A percentile compares a stretch with the other conserved stretches of the same genome.
These are phyloP conservation scores for Ciconia nigra DNA, from an alignment of 2,797 vertebrate genomes.

Conservation along the genomic window DNA sequence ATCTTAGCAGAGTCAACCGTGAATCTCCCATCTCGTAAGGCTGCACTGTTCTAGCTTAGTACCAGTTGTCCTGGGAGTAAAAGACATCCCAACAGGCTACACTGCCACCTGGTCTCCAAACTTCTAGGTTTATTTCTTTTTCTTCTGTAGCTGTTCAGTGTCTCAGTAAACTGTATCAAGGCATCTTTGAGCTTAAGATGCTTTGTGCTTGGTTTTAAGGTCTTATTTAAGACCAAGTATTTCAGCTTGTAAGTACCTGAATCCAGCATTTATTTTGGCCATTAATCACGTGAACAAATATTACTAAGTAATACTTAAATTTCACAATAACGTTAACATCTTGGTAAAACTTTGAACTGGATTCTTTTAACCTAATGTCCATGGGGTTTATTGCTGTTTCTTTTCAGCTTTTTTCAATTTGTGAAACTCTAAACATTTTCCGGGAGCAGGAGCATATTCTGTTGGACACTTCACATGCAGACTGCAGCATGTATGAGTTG, in stretches of 20 bases:
- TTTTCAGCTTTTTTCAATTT: background rate
- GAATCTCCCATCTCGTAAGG: background rate
- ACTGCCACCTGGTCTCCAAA: background rate
- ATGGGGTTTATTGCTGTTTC: background rate
- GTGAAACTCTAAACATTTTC: background rate
- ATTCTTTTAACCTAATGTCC: background rate
- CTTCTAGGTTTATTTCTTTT: background rate
- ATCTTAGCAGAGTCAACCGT: no score
- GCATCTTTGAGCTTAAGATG: background rate
- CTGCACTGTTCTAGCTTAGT: background rate
- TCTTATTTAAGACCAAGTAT: background rate
- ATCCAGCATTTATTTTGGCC: background rate
- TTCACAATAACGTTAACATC: background rate
- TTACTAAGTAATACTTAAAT: background rate
- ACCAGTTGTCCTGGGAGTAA: background rate
- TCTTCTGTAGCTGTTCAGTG: background rate
- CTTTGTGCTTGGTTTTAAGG: background rate
- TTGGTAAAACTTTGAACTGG: background rate
- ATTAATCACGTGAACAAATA: background rate
- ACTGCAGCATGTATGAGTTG: background rate
- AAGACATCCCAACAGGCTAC: background rate
- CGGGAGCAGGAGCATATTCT: background rate
- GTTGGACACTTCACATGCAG: background rate
- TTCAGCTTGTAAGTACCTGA: background rate
- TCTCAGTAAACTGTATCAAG: background rate